Evolutionary conservation across 2,797 vertebrate genomes (phyloP), one percentile per base, ranked within the genome.

Genomic region (Ptychobarbus kaznakovi): DNA sequence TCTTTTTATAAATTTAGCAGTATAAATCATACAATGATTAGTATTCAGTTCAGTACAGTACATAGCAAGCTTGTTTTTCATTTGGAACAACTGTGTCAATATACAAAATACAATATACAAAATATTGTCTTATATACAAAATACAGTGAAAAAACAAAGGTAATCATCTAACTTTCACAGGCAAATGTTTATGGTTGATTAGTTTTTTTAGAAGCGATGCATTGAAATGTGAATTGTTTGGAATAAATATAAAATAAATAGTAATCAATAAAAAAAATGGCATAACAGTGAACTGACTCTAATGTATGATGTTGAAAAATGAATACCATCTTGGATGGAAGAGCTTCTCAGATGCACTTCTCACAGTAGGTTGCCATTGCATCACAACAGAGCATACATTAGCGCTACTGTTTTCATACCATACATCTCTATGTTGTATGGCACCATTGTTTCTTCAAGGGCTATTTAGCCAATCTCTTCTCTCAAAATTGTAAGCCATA

Each of bases 401-500:
- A 63, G 44, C 46, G 56, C 22, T 25, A 5, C 32, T 40, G 13
- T 20, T 56, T 65, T 51, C 18, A 44, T 40, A 69, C 12, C 22
- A 35, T 65, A 40, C 40, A 40, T 25, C 8, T 75, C n/a, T 32
- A 18, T 70, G 80, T 72, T 61, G 44, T 58, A 15, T 1, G 22
- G 6, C 66, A 56, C 6, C 44, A 81, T 61, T 85, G 51, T 72
- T 12, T 61, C 51, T 44, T 16, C 4, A 44, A 53, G 65, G 15
- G 70, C 38, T 32, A 28, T 84, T 84, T 58, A 56, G 65, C n/a
- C 46, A n/a, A 20, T 63, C 15, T 73, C 22, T 61, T 42, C 65
- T 72, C 18, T 65, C 42, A 72, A 61, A 80, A 61, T 44, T 69
- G 8, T 22, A 42, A 66, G 22, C 63, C 25, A 70, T 40, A 80